phyloP scores from a whole-genome alignment of 2,113 vertebrate species.

The Macrotis lagotis region DNA sequence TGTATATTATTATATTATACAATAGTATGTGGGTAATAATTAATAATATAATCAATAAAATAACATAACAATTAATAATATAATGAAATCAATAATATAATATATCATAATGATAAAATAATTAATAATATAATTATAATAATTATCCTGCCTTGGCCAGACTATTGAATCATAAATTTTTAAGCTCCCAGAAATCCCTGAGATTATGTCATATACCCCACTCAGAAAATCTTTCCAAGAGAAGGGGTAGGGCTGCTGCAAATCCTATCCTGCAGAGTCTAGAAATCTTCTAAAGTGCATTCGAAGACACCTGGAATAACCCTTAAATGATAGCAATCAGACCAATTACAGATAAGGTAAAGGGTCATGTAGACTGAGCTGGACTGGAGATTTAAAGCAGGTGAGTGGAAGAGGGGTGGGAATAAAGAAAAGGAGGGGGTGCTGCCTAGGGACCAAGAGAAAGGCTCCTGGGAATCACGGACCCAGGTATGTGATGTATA shows the following conservation, averaged over 20 bases:
- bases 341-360: background rate
- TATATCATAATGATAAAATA: too few relatives aligned
- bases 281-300: background rate
- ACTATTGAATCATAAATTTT: background rate
- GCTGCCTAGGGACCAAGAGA: background rate
- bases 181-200: background rate
- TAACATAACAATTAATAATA: too few relatives aligned
- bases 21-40: too few relatives aligned
- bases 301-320: background rate
- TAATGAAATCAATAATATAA: too few relatives aligned
- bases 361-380: background rate
- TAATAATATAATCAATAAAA: too few relatives aligned
- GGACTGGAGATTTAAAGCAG: background rate
- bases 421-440: background rate
- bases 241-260: background rate
- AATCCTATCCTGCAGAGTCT: background rate
- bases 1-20: too few relatives aligned
- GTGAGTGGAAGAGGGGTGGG: background rate
- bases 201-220: background rate
- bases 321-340: background rate
- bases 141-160: background rate
- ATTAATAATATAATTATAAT: too few relatives aligned
- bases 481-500: too few relatives aligned
- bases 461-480: too few relatives aligned
- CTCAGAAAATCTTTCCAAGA: background rate